These are phyloP conservation scores for Odocoileus virginianus DNA, from an alignment of 2,113 vertebrate genomes.

Conservation along the genomic window DNA sequence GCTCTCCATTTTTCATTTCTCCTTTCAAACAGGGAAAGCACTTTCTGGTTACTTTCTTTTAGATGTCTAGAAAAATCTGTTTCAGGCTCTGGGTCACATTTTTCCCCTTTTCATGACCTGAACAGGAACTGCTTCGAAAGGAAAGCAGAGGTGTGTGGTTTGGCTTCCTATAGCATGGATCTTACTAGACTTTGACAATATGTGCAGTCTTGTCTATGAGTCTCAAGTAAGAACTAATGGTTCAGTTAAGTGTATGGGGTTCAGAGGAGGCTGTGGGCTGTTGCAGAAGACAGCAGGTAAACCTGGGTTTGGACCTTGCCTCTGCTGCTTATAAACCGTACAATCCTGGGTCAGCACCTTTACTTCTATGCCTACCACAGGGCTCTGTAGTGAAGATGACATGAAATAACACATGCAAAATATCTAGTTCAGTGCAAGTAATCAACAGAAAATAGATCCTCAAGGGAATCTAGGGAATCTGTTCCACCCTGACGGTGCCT, in stretches of 20 bases:
- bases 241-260: background rate
- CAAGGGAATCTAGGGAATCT: background rate
- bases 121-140: background rate
- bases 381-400: background rate
- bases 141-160: conserved; percentile 6
- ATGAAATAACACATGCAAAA: background rate
- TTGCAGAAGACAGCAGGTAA: background rate
- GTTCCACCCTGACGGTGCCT: background rate
- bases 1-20: conserved; percentile 22
- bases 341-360: background rate
- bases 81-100: background rate
- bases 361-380: background rate
- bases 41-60: background rate
- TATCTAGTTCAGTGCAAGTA: background rate
- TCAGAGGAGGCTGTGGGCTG: background rate
- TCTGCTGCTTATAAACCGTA: background rate
- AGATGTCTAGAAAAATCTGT: background rate
- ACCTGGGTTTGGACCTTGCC: background rate
- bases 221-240: background rate
- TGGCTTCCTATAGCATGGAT: background rate
- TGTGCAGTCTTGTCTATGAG: background rate
- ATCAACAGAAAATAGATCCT: background rate
- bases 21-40: background rate
- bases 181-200: background rate
- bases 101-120: background rate